Evolutionary conservation across 2,113 vertebrate genomes (phyloP), one percentile per base, ranked within the genome.

Genomic region (Thermophis baileyi): DNA sequence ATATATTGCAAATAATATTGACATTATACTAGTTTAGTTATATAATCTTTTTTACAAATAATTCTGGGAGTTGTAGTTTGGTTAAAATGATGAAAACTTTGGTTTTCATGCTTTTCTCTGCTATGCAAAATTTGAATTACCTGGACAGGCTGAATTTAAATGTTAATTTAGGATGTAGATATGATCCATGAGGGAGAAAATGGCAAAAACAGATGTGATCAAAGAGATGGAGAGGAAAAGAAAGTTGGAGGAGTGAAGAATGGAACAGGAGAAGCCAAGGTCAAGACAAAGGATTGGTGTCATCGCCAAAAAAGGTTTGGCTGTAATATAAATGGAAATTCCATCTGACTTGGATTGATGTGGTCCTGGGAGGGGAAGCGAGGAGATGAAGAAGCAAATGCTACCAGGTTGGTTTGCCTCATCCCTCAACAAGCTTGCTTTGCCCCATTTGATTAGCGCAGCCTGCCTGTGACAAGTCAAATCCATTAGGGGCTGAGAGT

Each of bases 301-400:
- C 94, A 92, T 60, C 92, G 87, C 90, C 94, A 92, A 94, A 92
- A 95, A 54, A 40, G 6, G 35, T 47, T 87, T 53, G 85, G 49
- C 24, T 51, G 93, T 94, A 95, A 96, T 95, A 95, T 81, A 97
- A 96, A 96, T 96, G 95, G 96, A 90, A 96, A 95, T 94, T 93
- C 93, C 95, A 60, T 60, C 90, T 92, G 89, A 95, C 91, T 55
- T 2, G 0, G 93, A 95, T 95, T 94, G 27, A 91, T 96, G 91
- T 92, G 49, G 7, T 90, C 57, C 25, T 90, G 88, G 60, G 40
- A 92, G 92, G 55, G 24, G 69, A 86, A 94, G 85, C 91, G 55
- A 54, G 27, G 86, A 93, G 46, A 74, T 89, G 63, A 88, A 93
- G 51, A 88, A 94, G 94, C 91, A 16, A 81, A 54, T 0, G 30